Percentiles rank a stretch among this genome's conserved stretches.
Conservation (phyloP, 2,113 vertebrate species). For the Colaptes auratus region DNA sequence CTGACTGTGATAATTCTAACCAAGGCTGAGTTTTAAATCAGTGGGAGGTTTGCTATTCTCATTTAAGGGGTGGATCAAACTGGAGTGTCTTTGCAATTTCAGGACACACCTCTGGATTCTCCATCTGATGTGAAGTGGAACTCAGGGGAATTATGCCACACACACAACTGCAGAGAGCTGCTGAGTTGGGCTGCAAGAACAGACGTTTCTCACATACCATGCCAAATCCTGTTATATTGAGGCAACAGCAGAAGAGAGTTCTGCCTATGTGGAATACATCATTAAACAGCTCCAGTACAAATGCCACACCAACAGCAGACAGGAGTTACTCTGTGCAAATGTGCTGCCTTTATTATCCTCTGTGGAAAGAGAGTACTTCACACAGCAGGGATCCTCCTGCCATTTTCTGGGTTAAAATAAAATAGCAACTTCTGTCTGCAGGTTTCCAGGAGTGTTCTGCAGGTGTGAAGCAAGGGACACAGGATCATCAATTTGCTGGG, state of each 20-base stretch:
- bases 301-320: not conserved
- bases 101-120: slow-evolving; percentile 22
- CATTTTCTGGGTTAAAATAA: not conserved
- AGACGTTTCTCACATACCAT: fast-evolving
- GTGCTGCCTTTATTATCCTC: not conserved
- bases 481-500: not conserved
- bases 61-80: not conserved
- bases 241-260: not conserved
- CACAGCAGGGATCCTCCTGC: not conserved
- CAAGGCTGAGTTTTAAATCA: not conserved
- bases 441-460: not conserved
- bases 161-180: not conserved
- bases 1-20: not conserved
- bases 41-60: not conserved
- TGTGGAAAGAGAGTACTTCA: not conserved
- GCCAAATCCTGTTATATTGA: not conserved
- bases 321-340: not conserved
- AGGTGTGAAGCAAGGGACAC: not conserved
- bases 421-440: not conserved
- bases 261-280: not conserved
- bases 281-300: not conserved
- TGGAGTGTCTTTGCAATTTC: not conserved
- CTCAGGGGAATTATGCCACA: not conserved
- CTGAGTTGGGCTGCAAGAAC: not conserved
- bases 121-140: not conserved